phyloP scores from a whole-genome alignment of 2,113 vertebrate species.

The Leptodactylus fuscus region DNA sequence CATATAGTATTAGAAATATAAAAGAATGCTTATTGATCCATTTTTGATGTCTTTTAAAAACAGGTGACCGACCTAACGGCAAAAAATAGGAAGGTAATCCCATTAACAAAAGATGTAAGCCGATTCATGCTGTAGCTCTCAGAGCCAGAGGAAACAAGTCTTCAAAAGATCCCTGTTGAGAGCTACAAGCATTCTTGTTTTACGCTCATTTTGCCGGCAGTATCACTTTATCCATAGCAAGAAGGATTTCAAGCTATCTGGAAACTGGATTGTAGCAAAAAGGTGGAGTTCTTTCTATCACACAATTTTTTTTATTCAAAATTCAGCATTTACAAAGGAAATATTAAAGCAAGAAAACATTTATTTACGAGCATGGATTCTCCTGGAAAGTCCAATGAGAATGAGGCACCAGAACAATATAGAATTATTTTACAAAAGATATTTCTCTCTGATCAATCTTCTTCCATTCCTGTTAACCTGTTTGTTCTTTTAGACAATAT shows the following conservation, averaged over 20 bases:
- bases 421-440: background rate
- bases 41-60: background rate
- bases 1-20: background rate
- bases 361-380: too few relatives aligned
- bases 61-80: background rate
- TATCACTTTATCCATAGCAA: constrained; percentile 1
- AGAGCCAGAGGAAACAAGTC: constrained; percentile 11
- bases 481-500: too few relatives aligned
- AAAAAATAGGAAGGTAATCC: background rate
- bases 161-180: constrained; percentile 13
- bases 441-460: background rate
- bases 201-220: background rate
- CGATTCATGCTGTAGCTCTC: background rate
- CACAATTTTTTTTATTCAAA: background rate
- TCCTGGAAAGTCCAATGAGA: background rate
- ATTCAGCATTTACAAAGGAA: background rate
- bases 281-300: background rate
- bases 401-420: background rate
- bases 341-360: too few relatives aligned
- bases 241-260: constrained; percentile 6
- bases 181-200: constrained; percentile 7
- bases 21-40: background rate
- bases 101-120: constrained; percentile 7
- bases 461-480: too few relatives aligned
- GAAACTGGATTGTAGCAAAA: background rate